Conservation (phyloP, 2,113 vertebrate species). For the Urocolius indicus region DNA sequence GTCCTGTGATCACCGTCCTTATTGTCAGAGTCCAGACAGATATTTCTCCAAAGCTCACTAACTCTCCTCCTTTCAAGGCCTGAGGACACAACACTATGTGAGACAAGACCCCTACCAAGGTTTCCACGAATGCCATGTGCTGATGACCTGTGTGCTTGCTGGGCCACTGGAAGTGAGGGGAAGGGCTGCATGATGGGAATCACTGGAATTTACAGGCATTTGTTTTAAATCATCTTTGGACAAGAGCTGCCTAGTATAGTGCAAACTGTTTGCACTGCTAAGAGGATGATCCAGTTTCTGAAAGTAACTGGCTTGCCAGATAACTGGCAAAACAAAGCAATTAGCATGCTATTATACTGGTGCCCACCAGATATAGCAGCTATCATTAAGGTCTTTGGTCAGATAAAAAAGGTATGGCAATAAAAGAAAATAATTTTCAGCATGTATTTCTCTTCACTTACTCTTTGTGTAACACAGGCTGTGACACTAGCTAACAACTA, state of each 20-base stretch:
- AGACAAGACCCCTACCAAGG: neutral
- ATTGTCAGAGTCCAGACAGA: neutral
- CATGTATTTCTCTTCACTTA: neutral
- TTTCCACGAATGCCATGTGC: rapidly evolving
- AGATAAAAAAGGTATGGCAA: neutral
- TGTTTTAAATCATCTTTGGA: neutral
- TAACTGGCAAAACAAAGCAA: neutral
- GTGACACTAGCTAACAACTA: neutral
- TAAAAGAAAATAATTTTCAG: neutral
- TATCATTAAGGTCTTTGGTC: neutral
- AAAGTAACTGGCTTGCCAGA: neutral
- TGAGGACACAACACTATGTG: rapidly evolving
- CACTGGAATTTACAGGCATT: neutral
- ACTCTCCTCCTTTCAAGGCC: neutral
- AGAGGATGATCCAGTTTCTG: neutral
- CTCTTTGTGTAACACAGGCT: rapidly evolving
- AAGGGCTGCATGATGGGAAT: neutral
- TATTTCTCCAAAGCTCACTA: neutral
- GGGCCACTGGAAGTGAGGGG: neutral
- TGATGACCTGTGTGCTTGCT: rapidly evolving
- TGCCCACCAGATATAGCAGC: neutral
- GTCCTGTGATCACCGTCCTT: neutral
- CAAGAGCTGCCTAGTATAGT: neutral
- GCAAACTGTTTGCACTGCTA: neutral
- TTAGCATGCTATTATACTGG: neutral